Evolutionary conservation across 2,888 invertebrate genomes (phyloP), one percentile per base, ranked within the genome.

Genomic region (Melanchra persicariae): DNA sequence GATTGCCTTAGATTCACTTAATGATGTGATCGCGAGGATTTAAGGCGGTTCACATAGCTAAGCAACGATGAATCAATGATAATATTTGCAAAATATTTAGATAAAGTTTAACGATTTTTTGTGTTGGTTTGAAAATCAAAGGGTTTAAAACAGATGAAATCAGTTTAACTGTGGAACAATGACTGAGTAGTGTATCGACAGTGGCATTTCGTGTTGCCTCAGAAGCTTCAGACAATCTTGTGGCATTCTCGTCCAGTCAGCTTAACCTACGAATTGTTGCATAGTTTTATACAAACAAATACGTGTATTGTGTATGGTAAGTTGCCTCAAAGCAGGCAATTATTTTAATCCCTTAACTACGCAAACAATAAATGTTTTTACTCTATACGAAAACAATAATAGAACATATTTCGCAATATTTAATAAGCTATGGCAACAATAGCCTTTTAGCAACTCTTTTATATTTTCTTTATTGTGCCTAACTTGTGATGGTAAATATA

Each of bases 401-500:
- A 37, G 37, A 57, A 37, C 7, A 58, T 37, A 34, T 37, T 58
- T 73, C 26, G 37, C 22, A 64, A 57, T 52, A 45, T 45, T 43
- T 63, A 73, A 40, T 26, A 74, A 63, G 52, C 22, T 45, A 57
- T 52, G 40, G 54, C 60, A 65, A 79, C 79, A 75, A 68, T 62
- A 75, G 54, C 70, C 58, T 30, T 65, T 70, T 60, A 55, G 69
- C 40, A 70, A 72, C 61, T 67, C 55, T 63, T 67, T 69, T 76
- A 63, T 82, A 68, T 68, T 70, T 77, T 68, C 71, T 67, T 78
- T 75, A 75, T 68, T 59, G 66, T 74, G 70, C 76, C 77, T 79
- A 82, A 84, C 71, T 84, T 81, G 81, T 79, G 85, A 82, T 85
- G 83, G 86, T 79, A 84, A 83, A 87, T 84, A 87, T 89, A 86